Percentiles rank a stretch among this genome's conserved stretches.
Evolutionary conservation across 2,888 invertebrate species (phyloP).

Genomic region (Campopleginae sp.): DNA sequence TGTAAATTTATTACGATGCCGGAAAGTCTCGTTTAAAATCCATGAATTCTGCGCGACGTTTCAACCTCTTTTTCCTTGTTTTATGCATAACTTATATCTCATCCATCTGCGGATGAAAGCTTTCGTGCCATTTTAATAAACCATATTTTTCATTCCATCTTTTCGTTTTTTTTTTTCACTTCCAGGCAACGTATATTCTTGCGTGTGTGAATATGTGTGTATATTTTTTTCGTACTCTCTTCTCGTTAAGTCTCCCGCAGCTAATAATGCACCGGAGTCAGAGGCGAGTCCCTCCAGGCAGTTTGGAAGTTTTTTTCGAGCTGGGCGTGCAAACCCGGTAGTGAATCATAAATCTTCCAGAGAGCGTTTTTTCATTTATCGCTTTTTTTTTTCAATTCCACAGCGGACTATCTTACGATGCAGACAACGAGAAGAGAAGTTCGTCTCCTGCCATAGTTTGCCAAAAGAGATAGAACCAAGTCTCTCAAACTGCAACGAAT

Average conservation of each 20-base stretch:
- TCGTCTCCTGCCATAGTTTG: slow-evolving; percentile 38
- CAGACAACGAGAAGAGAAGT: slow-evolving; percentile 63
- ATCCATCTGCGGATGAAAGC: slow-evolving; percentile 68
- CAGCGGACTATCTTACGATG: slow-evolving; percentile 64
- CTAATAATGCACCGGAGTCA: slow-evolving; percentile 56
- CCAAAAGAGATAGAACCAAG: slow-evolving; percentile 35
- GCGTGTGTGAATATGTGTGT: slow-evolving; percentile 3
- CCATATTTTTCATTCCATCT: slow-evolving; percentile 48
- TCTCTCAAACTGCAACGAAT: slow-evolving; percentile 74
- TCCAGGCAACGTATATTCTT: not conserved
- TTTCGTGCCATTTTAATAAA: slow-evolving; percentile 66
- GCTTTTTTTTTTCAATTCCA: slow-evolving; percentile 70
- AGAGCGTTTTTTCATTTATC: slow-evolving; percentile 21
- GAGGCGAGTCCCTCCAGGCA: slow-evolving; percentile 49
- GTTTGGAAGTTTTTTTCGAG: slow-evolving; percentile 76
- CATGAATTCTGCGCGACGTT: slow-evolving; percentile 43
- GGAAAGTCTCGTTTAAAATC: slow-evolving; percentile 35
- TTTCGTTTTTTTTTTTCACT: slow-evolving; percentile 9
- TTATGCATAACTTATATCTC: slow-evolving; percentile 49
- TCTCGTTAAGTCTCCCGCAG: slow-evolving; percentile 55
- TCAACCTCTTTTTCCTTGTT: slow-evolving; percentile 33
- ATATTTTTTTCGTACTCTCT: slow-evolving; percentile 39
- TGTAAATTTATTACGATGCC: slow-evolving; percentile 15
- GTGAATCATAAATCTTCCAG: slow-evolving; percentile 48
- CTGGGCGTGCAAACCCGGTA: slow-evolving; percentile 53